phyloP scores from a whole-genome alignment of 2,888 invertebrate species.

The Drosophila antonietae region DNA sequence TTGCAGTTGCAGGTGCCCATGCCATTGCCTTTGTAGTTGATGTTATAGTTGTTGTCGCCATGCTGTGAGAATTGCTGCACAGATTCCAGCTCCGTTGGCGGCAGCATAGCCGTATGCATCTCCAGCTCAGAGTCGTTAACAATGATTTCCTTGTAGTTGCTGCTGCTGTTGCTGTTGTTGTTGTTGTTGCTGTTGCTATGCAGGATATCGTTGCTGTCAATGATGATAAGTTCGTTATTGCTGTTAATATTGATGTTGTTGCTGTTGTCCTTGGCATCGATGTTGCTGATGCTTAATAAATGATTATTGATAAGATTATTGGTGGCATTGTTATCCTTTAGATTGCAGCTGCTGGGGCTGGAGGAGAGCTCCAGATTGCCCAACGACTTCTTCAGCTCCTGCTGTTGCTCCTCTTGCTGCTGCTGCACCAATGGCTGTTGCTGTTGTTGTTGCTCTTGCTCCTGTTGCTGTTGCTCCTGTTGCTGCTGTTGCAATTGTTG shows the following conservation, averaged over 20 bases:
- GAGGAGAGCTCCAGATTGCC: too few relatives aligned
- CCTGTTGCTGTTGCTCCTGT: not conserved
- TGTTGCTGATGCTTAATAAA: not conserved
- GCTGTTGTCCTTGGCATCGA: not conserved
- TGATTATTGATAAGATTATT: not conserved
- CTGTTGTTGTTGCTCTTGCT: not conserved
- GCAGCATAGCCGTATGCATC: constrained; percentile 34
- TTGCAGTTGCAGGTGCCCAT: not conserved
- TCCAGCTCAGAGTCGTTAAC: constrained; percentile 34
- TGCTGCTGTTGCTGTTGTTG: not conserved
- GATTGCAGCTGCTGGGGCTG: constrained; percentile 1
- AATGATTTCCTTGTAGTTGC: not conserved
- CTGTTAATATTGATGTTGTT: not conserved
- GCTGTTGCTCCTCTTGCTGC: not conserved
- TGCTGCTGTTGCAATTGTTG: not conserved
- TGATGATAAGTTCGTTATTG: not conserved
- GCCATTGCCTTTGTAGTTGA: not conserved
- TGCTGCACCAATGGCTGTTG: not conserved
- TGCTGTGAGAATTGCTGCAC: not conserved
- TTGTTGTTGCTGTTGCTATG: not conserved
- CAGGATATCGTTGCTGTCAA: not conserved
- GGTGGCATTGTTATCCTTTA: not conserved
- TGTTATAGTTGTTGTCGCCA: constrained; percentile 1
- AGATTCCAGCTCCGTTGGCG: constrained; percentile 5
- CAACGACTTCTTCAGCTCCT: constrained; percentile 3